These are phyloP conservation scores for Abramis brama DNA, from an alignment of 2,113 vertebrate genomes.

Conservation along the genomic window DNA sequence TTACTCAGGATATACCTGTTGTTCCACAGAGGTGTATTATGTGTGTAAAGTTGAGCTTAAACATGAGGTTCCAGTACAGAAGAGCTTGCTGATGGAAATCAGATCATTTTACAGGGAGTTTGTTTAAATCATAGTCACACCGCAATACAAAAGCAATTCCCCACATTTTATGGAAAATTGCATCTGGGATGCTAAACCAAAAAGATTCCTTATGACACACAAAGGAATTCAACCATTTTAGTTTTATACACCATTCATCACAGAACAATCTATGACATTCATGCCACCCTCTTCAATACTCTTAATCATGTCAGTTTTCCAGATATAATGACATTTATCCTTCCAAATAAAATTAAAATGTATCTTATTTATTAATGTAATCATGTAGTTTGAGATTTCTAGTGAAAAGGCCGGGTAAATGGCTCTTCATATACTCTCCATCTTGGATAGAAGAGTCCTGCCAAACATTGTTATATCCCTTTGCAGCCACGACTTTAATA, in stretches of 20 bases:
- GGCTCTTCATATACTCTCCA: neutral
- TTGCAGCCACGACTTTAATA: neutral
- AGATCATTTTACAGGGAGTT: neutral
- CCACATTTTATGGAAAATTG: too few relatives aligned
- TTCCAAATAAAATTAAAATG: conserved; percentile 5
- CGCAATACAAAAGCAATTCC: too few relatives aligned
- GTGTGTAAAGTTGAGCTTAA: neutral
- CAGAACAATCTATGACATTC: neutral
- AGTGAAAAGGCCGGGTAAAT: neutral
- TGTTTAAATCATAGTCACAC: neutral
- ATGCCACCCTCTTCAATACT: neutral
- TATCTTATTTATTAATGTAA: neutral
- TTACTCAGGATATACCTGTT: neutral
- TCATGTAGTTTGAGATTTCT: neutral
- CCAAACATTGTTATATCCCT: neutral
- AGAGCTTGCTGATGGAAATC: conserved; percentile 6
- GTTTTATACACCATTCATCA: neutral
- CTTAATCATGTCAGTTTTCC: neutral
- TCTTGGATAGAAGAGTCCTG: neutral
- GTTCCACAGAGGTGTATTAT: conserved; percentile 21
- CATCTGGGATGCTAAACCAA: neutral
- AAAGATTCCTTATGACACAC: neutral
- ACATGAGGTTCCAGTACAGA: neutral
- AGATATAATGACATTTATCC: neutral
- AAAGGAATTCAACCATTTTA: conserved; percentile 1